These are phyloP conservation scores for Talpa occidentalis DNA, from an alignment of 2,113 vertebrate genomes.

Conservation along the genomic window DNA sequence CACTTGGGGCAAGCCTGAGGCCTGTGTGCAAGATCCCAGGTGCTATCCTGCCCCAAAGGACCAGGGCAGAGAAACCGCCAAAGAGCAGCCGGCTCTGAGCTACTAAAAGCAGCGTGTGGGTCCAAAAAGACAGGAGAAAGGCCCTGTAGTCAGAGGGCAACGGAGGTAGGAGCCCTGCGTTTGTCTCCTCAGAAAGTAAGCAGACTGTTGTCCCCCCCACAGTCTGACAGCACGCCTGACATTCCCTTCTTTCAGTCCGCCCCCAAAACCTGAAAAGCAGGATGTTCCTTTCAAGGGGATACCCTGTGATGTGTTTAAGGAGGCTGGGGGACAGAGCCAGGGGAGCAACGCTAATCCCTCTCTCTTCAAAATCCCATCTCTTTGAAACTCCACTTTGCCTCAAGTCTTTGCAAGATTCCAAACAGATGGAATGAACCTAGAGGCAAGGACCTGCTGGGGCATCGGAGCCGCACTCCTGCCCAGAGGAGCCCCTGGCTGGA, in stretches of 20 bases:
- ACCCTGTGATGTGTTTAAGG: not conserved
- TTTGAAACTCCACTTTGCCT: constrained; percentile 46
- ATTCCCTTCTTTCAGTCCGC: not conserved
- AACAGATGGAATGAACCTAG: constrained; percentile 37
- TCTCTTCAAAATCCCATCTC: constrained; percentile 27
- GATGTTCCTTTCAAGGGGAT: not conserved
- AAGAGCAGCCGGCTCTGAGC: not conserved
- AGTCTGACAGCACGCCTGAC: not conserved
- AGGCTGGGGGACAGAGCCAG: not conserved
- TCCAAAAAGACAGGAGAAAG: not conserved
- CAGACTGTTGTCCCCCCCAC: not conserved
- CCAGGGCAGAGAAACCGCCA: not conserved
- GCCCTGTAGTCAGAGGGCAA: not conserved
- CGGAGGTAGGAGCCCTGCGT: not conserved
- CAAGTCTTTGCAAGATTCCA: constrained; percentile 40
- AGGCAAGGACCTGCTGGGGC: constrained; percentile 40
- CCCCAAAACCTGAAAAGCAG: not conserved
- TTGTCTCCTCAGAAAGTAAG: not conserved
- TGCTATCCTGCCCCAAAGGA: not conserved
- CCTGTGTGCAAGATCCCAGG: not conserved
- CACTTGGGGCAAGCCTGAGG: not conserved
- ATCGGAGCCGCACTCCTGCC: not conserved
- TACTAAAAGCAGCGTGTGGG: not conserved
- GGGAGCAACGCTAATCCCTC: not conserved
- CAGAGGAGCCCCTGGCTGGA: constrained; percentile 38